phyloP scores from a whole-genome alignment of 2,113 vertebrate genomes.

The Hiodon alosoides region DNA sequence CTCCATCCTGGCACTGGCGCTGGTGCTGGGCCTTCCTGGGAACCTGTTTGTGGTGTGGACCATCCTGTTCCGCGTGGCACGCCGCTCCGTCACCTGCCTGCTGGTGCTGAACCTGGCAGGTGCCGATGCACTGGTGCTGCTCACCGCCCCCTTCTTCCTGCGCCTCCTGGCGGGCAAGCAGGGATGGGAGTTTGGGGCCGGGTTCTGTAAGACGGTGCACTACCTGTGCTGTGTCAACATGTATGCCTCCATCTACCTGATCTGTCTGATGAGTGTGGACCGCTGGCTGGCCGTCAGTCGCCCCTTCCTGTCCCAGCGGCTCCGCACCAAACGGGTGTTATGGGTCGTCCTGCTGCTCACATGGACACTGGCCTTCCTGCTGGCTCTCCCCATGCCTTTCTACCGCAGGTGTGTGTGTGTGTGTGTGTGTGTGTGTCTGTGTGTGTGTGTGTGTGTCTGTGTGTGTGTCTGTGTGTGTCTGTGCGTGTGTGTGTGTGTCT shows the following conservation, averaged over 20 bases:
- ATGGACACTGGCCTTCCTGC: slow-evolving; percentile 67
- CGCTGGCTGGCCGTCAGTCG: slow-evolving; percentile 73
- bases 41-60: slow-evolving; percentile 82
- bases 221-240: slow-evolving; percentile 79
- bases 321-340: slow-evolving; percentile 66
- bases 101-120: slow-evolving; percentile 73
- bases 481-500: no score
- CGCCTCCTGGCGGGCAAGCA: slow-evolving; percentile 50
- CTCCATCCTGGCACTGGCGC: slow-evolving; percentile 64
- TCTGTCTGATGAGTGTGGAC: slow-evolving; percentile 79
- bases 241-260: slow-evolving; percentile 84
- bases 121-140: slow-evolving; percentile 70
- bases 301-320: slow-evolving; percentile 71
- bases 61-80: slow-evolving; percentile 62
- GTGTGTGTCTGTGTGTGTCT: slow-evolving; percentile 1
- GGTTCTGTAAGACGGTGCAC: slow-evolving; percentile 71
- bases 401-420: slow-evolving; percentile 64
- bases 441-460: slow-evolving; percentile 11
- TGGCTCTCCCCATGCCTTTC: slow-evolving; percentile 71
- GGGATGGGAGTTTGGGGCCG: slow-evolving; percentile 70
- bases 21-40: slow-evolving; percentile 71
- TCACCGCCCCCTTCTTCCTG: slow-evolving; percentile 75
- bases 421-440: slow-evolving; percentile 10
- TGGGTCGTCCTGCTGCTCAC: slow-evolving; percentile 60
- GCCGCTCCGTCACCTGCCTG: slow-evolving; percentile 72